Percentiles rank a stretch among this genome's conserved stretches.
Conservation (phyloP, 2,113 vertebrate species). For the Sarotherodon lohbergeri region DNA sequence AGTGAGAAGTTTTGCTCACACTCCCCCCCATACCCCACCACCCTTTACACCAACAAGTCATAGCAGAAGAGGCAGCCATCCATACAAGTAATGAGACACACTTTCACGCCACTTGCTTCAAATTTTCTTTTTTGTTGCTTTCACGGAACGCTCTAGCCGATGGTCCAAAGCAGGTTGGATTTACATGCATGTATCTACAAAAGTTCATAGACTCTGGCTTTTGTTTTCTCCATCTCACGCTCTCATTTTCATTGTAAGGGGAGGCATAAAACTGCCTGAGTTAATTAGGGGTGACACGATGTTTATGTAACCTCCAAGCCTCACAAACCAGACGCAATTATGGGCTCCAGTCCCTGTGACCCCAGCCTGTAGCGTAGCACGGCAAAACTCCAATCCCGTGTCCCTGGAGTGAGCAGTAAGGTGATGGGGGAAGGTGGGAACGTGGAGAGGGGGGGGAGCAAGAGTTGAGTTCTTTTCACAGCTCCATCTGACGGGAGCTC, state of each 20-base stretch:
- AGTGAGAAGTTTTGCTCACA: constrained; percentile 32
- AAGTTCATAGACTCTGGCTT: background rate
- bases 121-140: constrained; percentile 52
- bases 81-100: background rate
- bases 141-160: background rate
- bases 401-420: constrained; percentile 39
- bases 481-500: constrained; percentile 55
- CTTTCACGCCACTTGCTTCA: constrained; percentile 46
- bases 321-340: constrained; percentile 74
- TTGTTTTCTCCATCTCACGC: background rate
- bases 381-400: constrained; percentile 27
- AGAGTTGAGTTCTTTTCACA: constrained; percentile 70
- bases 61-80: constrained; percentile 10
- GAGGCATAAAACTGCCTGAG: constrained; percentile 33
- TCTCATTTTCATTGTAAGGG: constrained; percentile 10
- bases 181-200: constrained; percentile 5
- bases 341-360: constrained; percentile 61
- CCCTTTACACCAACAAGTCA: constrained; percentile 34
- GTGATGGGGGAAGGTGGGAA: constrained; percentile 30
- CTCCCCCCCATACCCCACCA: background rate
- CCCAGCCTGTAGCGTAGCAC: constrained; percentile 40
- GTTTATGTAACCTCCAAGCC: constrained; percentile 79
- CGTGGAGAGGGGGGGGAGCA: constrained; percentile 22
- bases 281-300: constrained; percentile 75
- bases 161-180: background rate